Conservation (phyloP, 2,113 vertebrate species). For the Tyto alba region DNA sequence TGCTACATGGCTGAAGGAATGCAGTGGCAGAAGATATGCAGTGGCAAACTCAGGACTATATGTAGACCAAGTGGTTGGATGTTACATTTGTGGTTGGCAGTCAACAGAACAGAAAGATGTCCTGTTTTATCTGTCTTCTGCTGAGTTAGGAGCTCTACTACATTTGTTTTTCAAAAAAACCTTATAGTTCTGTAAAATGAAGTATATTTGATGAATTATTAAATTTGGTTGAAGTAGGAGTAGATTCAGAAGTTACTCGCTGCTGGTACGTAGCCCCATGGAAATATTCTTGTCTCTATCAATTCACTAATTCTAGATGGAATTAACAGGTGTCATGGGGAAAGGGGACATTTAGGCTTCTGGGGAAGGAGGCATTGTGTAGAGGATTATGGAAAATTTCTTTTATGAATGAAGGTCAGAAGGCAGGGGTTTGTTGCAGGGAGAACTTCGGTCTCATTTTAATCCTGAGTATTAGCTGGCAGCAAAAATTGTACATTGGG, state of each 20-base stretch:
- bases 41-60: background rate
- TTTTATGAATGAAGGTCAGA: background rate
- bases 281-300: background rate
- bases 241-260: background rate
- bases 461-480: background rate
- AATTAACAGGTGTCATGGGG: background rate
- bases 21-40: no score
- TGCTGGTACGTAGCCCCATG: background rate
- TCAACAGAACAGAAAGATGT: background rate
- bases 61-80: background rate
- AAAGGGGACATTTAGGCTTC: background rate
- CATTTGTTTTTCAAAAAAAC: background rate
- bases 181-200: background rate
- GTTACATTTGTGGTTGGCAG: background rate
- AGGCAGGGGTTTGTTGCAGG: background rate
- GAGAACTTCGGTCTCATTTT: background rate
- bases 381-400: background rate
- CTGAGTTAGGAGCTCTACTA: background rate
- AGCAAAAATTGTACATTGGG: background rate
- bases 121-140: background rate
- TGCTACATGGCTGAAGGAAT: background rate
- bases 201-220: background rate
- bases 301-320: background rate
- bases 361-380: background rate
- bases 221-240: background rate